These are phyloP conservation scores for Promerops cafer DNA, from an alignment of 2,113 vertebrate genomes.

Conservation along the genomic window DNA sequence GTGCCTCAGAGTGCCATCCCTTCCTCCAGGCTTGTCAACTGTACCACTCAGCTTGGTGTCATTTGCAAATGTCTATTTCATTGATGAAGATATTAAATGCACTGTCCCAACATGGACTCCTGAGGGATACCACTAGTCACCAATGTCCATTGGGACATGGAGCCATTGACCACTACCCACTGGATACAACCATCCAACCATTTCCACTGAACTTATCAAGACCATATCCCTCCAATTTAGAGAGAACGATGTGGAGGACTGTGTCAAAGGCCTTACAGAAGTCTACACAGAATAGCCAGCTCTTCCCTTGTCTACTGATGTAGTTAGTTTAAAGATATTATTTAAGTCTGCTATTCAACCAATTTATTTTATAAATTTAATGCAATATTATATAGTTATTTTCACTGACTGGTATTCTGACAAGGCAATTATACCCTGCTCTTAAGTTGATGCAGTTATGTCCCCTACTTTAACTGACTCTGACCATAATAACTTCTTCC, in stretches of 20 bases:
- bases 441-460: not conserved
- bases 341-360: not conserved
- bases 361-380: not conserved
- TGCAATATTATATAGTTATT: not conserved
- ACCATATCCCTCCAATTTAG: not conserved
- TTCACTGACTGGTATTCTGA: not conserved
- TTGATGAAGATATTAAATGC: not conserved
- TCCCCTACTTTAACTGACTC: not conserved
- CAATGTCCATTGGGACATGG: accelerated
- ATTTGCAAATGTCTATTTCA: not conserved
- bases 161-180: not conserved
- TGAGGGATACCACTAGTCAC: not conserved
- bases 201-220: not conserved
- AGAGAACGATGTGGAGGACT: not conserved
- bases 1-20: not conserved
- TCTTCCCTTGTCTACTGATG: not conserved
- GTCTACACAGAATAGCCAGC: not conserved
- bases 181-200: not conserved
- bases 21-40: not conserved
- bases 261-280: not conserved
- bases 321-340: not conserved
- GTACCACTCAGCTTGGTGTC: not conserved
- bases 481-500: not conserved
- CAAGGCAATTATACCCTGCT: not conserved
- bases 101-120: not conserved